A percentile compares a stretch with the other conserved stretches of the same genome.
phyloP scores from a whole-genome alignment of 2,113 vertebrate species.

The Eolophus roseicapilla region DNA sequence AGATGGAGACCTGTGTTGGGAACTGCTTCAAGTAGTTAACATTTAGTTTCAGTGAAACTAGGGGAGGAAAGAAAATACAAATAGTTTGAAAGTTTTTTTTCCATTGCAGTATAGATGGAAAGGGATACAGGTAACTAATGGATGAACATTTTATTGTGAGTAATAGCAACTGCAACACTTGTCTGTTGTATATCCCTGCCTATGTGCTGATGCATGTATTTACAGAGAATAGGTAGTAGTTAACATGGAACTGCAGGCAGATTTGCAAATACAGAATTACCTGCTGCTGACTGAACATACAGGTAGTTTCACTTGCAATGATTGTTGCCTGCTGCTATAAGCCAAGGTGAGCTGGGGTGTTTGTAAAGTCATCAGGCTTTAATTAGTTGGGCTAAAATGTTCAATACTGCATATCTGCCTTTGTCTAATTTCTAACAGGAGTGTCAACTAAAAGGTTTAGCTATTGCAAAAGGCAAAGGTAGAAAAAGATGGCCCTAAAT shows the following conservation, averaged over 20 bases:
- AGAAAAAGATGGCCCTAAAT: not conserved
- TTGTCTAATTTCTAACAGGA: not conserved
- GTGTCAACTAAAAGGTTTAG: not conserved
- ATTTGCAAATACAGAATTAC: not conserved
- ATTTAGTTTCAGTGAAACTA: not conserved
- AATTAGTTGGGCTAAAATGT: not conserved
- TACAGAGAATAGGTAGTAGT: not conserved
- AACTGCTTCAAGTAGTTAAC: not conserved
- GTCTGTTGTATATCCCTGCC: not conserved
- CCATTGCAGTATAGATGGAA: not conserved
- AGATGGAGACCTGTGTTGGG: not conserved
- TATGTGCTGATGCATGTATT: not conserved
- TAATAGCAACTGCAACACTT: not conserved
- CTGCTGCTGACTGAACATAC: not conserved
- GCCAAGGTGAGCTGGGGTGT: not conserved
- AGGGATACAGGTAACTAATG: not conserved
- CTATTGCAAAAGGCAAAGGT: not conserved
- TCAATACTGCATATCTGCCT: not conserved
- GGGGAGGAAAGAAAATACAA: not conserved
- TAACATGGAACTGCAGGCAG: not conserved
- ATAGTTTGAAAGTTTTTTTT: not conserved
- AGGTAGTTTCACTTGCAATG: not conserved
- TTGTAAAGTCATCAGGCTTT: not conserved
- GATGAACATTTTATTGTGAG: not conserved
- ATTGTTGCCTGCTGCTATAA: not conserved